Evolutionary conservation across 2,113 vertebrate species (phyloP).

Genomic region (Rhegmatorhina hoffmannsi): DNA sequence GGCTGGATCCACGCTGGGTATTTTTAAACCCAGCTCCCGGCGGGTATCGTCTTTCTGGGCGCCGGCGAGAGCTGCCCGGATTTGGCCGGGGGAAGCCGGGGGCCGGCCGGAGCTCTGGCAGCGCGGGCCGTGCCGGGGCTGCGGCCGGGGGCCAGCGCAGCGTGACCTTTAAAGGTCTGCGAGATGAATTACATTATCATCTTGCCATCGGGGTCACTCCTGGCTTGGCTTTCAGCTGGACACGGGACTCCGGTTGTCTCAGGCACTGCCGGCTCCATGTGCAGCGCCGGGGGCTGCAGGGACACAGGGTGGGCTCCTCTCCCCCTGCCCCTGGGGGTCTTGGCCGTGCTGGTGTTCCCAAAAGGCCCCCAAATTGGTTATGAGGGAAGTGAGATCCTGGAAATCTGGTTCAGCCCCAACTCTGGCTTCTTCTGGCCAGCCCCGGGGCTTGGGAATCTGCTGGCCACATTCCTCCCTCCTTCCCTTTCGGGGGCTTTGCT

Average conservation of each 20-base stretch:
- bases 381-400: accelerated
- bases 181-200: slow-evolving; percentile 52
- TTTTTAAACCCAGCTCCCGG: slow-evolving; percentile 14
- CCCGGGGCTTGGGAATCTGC: not conserved
- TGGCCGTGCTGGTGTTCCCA: not conserved
- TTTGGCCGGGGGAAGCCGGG: slow-evolving; percentile 37
- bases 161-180: slow-evolving; percentile 67
- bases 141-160: not conserved
- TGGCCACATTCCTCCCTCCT: slow-evolving; percentile 36
- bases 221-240: slow-evolving; percentile 40
- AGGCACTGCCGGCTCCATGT: accelerated
- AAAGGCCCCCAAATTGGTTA: accelerated
- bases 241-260: not conserved
- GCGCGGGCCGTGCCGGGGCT: not conserved
- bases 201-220: slow-evolving; percentile 19
- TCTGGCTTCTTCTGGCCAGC: not conserved
- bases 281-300: not conserved
- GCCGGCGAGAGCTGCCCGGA: not conserved
- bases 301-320: not conserved
- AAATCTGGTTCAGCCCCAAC: not conserved
- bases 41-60: slow-evolving; percentile 2
- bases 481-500: slow-evolving; percentile 26
- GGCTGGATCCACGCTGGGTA: not conserved
- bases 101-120: not conserved
- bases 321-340: accelerated